Evolutionary conservation across 2,113 vertebrate genomes (phyloP).

Genomic region (Chunga burmeisteri): DNA sequence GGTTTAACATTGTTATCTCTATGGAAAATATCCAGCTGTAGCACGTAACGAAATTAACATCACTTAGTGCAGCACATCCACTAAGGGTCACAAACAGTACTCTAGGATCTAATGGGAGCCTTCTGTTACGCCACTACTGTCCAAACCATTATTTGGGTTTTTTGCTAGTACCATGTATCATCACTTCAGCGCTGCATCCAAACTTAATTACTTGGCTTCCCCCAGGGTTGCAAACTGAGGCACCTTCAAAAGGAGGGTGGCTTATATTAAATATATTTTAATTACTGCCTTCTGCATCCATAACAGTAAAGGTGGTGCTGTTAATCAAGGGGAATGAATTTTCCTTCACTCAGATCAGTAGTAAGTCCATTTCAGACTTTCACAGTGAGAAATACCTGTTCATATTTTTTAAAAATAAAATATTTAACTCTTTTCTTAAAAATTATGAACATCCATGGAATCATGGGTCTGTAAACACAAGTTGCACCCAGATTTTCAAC

Average conservation of each 20-base stretch:
- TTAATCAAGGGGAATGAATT: neutral
- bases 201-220: slow-evolving; percentile 33
- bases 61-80: neutral
- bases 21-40: neutral
- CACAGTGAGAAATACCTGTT: neutral
- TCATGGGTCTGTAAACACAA: neutral
- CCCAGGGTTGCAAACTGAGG: neutral
- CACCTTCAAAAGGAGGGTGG: slow-evolving; percentile 25
- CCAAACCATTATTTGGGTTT: neutral
- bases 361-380: neutral
- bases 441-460: neutral
- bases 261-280: slow-evolving; percentile 45
- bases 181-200: neutral
- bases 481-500: neutral
- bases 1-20: neutral
- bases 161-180: neutral
- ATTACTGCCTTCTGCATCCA: neutral
- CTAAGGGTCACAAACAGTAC: neutral
- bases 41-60: neutral
- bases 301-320: neutral
- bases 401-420: neutral
- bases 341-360: neutral
- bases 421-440: neutral
- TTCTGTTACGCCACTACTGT: neutral
- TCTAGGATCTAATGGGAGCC: neutral